Conservation (phyloP, 37 sponge, comb jelly and placozoan genomes). For the Aplysina aerophoba region DNA sequence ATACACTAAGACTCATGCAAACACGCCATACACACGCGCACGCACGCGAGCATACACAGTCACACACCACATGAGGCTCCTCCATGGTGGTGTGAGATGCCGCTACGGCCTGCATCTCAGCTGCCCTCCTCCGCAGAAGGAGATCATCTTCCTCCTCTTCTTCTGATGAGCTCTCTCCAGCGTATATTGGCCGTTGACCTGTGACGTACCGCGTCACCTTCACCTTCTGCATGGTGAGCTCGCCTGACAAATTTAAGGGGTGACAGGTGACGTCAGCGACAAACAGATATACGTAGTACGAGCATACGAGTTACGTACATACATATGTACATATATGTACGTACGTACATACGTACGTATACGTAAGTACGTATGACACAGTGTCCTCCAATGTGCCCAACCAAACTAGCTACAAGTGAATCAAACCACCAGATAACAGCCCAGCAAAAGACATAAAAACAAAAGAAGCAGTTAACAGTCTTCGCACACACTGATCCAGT, state of each 20-base stretch:
- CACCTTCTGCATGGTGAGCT: conserved; percentile 95
- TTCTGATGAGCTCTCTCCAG: conserved; percentile 48
- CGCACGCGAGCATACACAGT: neutral
- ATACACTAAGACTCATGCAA: neutral
- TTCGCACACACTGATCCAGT: no score
- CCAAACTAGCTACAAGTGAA: no score
- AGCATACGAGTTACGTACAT: no score
- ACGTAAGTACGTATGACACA: neutral
- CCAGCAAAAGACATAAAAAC: no score
- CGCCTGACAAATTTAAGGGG: no score
- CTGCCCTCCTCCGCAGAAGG: neutral
- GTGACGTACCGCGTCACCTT: conserved; percentile 90
- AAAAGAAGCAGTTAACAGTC: no score
- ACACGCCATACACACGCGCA: neutral
- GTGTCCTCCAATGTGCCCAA: no score
- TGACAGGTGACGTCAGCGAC: no score
- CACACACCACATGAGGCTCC: neutral
- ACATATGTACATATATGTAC: conserved; percentile 4
- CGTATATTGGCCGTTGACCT: conserved; percentile 68
- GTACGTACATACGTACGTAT: conserved; percentile 13
- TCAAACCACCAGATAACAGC: no score
- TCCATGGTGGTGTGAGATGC: neutral
- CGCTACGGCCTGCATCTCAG: neutral
- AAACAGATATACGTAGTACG: neutral
- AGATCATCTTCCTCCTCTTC: conserved; percentile 58